Percentiles rank a stretch among this genome's conserved stretches.
Conservation (phyloP, 2,888 invertebrate genomes). For the Escarpia spicata region DNA sequence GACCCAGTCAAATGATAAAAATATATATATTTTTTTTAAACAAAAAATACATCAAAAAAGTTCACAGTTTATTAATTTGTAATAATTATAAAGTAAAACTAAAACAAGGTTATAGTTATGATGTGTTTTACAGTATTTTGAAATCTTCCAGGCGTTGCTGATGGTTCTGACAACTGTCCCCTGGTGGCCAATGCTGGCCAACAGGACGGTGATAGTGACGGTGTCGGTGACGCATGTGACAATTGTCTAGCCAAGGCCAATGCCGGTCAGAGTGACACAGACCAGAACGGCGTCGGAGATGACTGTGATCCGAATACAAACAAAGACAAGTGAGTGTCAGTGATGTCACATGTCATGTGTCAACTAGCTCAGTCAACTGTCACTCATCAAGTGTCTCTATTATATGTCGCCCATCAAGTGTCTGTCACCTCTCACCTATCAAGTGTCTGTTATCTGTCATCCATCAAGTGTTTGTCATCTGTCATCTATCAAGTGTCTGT, state of each 20-base stretch:
- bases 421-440: background rate
- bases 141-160: background rate
- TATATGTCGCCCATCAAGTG: background rate
- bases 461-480: background rate
- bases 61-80: background rate
- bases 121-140: background rate
- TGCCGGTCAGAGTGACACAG: background rate
- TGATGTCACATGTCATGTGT: background rate
- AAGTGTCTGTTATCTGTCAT: background rate
- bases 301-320: slow-evolving; percentile 35
- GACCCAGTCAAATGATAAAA: too few species aligned
- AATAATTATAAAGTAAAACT: background rate
- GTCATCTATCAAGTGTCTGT: background rate
- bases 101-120: background rate
- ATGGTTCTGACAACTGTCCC: slow-evolving; percentile 83
- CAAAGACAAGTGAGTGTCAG: background rate
- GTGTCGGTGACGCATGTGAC: slow-evolving; percentile 37
- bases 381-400: background rate
- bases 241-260: slow-evolving; percentile 28
- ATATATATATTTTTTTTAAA: too few species aligned
- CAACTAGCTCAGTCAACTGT: background rate
- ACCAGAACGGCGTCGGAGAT: slow-evolving; percentile 46
- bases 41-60: too few species aligned
- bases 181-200: slow-evolving; percentile 65
- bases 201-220: slow-evolving; percentile 32